Percentiles rank a stretch among this genome's conserved stretches.
phyloP scores from a whole-genome alignment of 2,113 vertebrate species.

The Sclerurus mexicanus region DNA sequence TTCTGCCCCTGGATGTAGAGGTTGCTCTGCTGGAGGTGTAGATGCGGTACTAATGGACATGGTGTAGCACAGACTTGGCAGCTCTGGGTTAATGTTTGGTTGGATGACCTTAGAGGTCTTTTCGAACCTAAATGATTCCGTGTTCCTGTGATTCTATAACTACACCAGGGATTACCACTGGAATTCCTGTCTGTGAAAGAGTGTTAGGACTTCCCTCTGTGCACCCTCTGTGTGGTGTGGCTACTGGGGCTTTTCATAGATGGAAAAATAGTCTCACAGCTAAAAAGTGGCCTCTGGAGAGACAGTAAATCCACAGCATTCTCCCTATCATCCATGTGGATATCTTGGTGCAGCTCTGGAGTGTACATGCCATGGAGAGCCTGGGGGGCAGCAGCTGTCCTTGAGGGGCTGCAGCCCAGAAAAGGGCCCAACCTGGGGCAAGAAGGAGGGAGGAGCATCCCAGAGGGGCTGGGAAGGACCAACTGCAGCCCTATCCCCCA shows the following conservation, averaged over 20 bases:
- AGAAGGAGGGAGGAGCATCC: background rate
- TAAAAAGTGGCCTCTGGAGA: background rate
- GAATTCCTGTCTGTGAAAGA: accelerated
- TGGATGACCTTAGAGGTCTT: background rate
- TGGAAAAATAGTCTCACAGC: background rate
- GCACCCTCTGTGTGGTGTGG: background rate
- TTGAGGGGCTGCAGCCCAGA: background rate
- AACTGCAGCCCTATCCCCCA: background rate
- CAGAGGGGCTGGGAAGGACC: background rate
- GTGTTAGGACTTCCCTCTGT: background rate
- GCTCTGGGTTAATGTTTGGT: background rate
- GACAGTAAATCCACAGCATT: background rate
- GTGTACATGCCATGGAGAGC: background rate
- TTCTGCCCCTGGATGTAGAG: background rate
- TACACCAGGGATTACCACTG: background rate
- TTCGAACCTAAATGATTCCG: background rate
- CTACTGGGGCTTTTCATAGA: background rate
- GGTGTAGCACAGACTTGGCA: background rate
- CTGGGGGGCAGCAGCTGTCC: background rate
- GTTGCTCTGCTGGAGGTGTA: background rate
- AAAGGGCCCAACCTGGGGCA: background rate
- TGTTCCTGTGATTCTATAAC: background rate
- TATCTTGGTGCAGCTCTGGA: background rate
- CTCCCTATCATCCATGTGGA: background rate
- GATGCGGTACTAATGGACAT: background rate